phyloP scores from a whole-genome alignment of 2,797 vertebrate species.

The Halcyon smyrnensis region DNA sequence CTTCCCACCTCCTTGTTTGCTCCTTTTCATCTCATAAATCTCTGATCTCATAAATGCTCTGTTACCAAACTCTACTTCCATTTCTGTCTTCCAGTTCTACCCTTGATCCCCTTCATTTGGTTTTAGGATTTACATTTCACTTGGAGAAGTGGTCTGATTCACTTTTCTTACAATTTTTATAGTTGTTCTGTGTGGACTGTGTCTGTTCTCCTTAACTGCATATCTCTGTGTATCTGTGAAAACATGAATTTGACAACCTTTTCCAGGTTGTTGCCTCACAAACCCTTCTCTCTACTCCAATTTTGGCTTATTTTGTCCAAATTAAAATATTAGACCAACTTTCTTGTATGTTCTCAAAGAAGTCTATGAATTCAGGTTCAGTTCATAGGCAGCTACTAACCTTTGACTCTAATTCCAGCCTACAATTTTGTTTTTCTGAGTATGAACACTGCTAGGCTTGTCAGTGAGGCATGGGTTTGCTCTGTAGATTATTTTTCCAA shows the following conservation, averaged over 20 bases:
- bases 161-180: not conserved
- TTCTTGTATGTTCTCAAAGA: not conserved
- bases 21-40: not conserved
- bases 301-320: not conserved
- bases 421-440: not conserved
- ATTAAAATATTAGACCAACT: not conserved
- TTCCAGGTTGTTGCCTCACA: not conserved
- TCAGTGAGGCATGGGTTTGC: not conserved
- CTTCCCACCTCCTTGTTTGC: not conserved
- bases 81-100: not conserved
- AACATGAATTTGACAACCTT: not conserved
- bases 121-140: not conserved
- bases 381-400: not conserved
- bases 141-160: not conserved
- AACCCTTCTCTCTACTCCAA: not conserved
- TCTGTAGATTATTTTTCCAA: not conserved
- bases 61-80: not conserved
- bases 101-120: not conserved
- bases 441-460: not conserved
- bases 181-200: not conserved
- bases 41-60: not conserved
- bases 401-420: not conserved
- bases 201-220: not conserved
- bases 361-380: not conserved
- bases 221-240: not conserved